phyloP scores from a whole-genome alignment of 53 echinoderm and acorn worm genomes.

The Patiria pectinifera region DNA sequence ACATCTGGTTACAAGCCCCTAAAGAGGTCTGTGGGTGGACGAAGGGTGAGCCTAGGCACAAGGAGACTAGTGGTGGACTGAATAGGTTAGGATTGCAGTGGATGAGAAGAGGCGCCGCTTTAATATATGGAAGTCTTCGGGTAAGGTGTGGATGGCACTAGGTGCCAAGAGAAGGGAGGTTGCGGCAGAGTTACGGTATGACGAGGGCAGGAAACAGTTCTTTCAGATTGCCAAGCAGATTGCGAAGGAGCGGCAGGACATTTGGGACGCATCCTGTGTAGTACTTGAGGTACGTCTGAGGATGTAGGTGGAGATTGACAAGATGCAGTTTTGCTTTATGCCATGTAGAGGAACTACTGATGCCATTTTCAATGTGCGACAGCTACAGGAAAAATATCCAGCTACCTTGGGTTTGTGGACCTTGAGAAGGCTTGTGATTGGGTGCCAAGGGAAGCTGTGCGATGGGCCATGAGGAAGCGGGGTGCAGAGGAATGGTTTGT shows the following conservation, averaged over 20 bases:
- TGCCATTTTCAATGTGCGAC: conserved; percentile 29
- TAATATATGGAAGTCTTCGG: not conserved
- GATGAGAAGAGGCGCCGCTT: not conserved
- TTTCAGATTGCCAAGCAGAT: no score
- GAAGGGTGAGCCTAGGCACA: conserved; percentile 9
- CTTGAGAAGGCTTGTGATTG: conserved; percentile 23
- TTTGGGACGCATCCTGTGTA: no score
- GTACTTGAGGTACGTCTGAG: no score
- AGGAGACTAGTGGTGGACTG: conserved; percentile 32
- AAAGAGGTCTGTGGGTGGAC: conserved; percentile 39
- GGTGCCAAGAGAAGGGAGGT: no score
- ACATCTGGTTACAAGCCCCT: conserved; percentile 1
- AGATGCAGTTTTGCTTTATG: no score
- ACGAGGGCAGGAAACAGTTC: no score
- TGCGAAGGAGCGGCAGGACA: no score
- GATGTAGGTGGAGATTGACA: no score
- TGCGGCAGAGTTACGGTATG: no score
- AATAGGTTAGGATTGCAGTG: not conserved
- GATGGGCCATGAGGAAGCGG: conserved; percentile 36
- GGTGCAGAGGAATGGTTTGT: conserved; percentile 36
- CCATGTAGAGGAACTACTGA: not conserved
- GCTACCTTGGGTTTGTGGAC: conserved; percentile 10
- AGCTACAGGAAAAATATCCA: conserved; percentile 17
- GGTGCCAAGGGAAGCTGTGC: conserved; percentile 2
- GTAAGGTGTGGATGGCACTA: no score